phyloP scores from a whole-genome alignment of 2,797 vertebrate species.

The Microcaecilia unicolor region DNA sequence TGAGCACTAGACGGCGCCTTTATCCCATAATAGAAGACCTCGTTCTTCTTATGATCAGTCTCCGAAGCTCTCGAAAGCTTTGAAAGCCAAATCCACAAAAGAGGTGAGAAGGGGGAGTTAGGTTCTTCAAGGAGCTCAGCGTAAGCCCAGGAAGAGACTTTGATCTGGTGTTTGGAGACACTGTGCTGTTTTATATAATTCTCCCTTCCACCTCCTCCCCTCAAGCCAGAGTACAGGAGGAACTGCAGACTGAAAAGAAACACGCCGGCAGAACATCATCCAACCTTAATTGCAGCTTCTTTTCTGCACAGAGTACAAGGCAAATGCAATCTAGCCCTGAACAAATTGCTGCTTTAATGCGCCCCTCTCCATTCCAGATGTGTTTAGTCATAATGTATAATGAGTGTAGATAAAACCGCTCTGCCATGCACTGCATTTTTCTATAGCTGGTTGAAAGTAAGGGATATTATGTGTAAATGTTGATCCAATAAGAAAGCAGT shows the following conservation, averaged over 20 bases:
- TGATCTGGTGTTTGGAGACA: too few relatives aligned
- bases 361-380: constrained; percentile 11
- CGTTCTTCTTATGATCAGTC: not conserved
- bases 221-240: too few relatives aligned
- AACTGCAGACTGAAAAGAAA: not conserved
- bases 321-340: too few relatives aligned
- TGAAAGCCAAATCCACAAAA: not conserved
- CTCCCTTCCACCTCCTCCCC: too few relatives aligned
- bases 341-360: constrained; percentile 8
- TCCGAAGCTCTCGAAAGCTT: not conserved
- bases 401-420: constrained; percentile 15
- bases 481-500: constrained; percentile 6
- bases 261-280: constrained; percentile 8
- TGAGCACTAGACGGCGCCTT: constrained; percentile 53
- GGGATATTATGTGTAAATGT: constrained; percentile 10
- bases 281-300: too few relatives aligned
- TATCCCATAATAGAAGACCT: constrained; percentile 16
- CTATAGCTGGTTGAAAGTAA: constrained; percentile 6
- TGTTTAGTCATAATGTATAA: constrained; percentile 26
- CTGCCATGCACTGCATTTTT: constrained; percentile 29
- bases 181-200: too few relatives aligned
- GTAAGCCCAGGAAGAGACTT: too few relatives aligned
- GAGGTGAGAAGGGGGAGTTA: not conserved
- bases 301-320: too few relatives aligned
- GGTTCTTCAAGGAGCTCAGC: not conserved